Evolutionary conservation across 2,113 vertebrate genomes (phyloP).

Genomic region (Periophthalmodon schlosseri): DNA sequence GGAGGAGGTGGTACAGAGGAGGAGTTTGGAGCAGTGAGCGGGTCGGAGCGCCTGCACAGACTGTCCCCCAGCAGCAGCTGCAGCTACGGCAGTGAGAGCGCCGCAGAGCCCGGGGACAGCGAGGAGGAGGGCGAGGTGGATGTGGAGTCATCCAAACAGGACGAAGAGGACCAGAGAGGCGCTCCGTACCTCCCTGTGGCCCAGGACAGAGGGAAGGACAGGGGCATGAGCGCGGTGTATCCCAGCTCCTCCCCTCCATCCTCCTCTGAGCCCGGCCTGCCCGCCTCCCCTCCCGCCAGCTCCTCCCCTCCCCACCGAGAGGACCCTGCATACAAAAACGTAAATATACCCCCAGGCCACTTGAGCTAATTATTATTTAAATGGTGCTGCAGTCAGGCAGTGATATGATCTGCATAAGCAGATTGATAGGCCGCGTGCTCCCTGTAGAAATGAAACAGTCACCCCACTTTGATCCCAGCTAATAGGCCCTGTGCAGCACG

Average conservation of each 20-base stretch:
- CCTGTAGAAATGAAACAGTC: slow-evolving; percentile 85
- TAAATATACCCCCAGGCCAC: slow-evolving; percentile 87
- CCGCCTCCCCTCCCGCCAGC: slow-evolving; percentile 73
- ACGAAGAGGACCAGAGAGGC: slow-evolving; percentile 79
- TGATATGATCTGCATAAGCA: slow-evolving; percentile 81
- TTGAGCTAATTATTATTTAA: slow-evolving; percentile 84
- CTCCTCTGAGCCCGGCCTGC: slow-evolving; percentile 77
- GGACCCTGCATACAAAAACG: slow-evolving; percentile 92
- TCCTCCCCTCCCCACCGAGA: slow-evolving; percentile 82
- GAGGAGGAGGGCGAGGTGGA: slow-evolving; percentile 91
- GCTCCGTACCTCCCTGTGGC: slow-evolving; percentile 69
- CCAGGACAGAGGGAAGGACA: slow-evolving; percentile 74
- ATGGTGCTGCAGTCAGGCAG: slow-evolving; percentile 78
- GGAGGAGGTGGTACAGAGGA: slow-evolving; percentile 66
- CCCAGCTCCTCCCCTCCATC: slow-evolving; percentile 66
- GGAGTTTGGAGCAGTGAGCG: slow-evolving; percentile 63
- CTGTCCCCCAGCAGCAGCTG: slow-evolving; percentile 87
- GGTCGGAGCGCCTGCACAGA: slow-evolving; percentile 72
- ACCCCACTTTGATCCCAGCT: slow-evolving; percentile 77
- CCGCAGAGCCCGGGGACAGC: slow-evolving; percentile 79
- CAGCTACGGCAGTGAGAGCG: slow-evolving; percentile 90
- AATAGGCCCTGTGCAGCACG: slow-evolving; percentile 73
- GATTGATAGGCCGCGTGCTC: slow-evolving; percentile 74
- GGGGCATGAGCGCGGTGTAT: slow-evolving; percentile 64
- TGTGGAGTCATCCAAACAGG: slow-evolving; percentile 89